Evolutionary conservation across 2,888 invertebrate genomes (phyloP).

Genomic region (Lissocephala sabroskyi): DNA sequence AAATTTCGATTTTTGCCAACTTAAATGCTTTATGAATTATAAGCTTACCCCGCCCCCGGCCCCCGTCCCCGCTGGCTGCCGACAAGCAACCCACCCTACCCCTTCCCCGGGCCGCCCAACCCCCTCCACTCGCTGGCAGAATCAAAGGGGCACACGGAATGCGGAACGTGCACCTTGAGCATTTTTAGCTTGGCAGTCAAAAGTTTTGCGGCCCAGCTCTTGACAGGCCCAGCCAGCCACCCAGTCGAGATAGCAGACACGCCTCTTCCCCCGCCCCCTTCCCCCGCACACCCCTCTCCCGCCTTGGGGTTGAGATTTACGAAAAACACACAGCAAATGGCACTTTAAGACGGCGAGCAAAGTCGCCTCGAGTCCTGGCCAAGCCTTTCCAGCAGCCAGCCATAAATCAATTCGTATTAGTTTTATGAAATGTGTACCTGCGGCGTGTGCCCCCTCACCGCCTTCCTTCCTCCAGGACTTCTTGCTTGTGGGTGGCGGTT

Average conservation of each 20-base stretch:
- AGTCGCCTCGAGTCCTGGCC: constrained; percentile 52
- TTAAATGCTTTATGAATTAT: constrained; percentile 72
- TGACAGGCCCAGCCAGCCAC: constrained; percentile 49
- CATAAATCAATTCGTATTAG: constrained; percentile 72
- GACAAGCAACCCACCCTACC: not conserved
- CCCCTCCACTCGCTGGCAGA: too few species aligned
- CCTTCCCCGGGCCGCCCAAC: constrained; percentile 3
- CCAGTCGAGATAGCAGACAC: constrained; percentile 44
- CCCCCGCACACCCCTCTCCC: too few species aligned
- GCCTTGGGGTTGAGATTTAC: constrained; percentile 29
- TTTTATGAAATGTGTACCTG: constrained; percentile 72
- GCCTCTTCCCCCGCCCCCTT: too few species aligned
- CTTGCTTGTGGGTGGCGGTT: constrained; percentile 26
- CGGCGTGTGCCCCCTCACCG: constrained; percentile 43
- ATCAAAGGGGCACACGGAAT: constrained; percentile 14
- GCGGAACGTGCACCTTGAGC: constrained; percentile 49
- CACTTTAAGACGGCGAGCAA: constrained; percentile 41
- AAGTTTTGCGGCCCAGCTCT: constrained; percentile 46
- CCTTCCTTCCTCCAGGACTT: not conserved
- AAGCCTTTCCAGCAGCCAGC: constrained; percentile 26
- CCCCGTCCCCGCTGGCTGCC: not conserved
- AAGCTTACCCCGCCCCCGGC: constrained; percentile 42
- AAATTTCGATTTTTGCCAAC: constrained; percentile 71
- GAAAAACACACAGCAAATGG: constrained; percentile 30
- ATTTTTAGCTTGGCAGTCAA: constrained; percentile 58